Evolutionary conservation across 1,140 invertebrate species (phyloP).

Genomic region (Phenacoccus solenopsis): DNA sequence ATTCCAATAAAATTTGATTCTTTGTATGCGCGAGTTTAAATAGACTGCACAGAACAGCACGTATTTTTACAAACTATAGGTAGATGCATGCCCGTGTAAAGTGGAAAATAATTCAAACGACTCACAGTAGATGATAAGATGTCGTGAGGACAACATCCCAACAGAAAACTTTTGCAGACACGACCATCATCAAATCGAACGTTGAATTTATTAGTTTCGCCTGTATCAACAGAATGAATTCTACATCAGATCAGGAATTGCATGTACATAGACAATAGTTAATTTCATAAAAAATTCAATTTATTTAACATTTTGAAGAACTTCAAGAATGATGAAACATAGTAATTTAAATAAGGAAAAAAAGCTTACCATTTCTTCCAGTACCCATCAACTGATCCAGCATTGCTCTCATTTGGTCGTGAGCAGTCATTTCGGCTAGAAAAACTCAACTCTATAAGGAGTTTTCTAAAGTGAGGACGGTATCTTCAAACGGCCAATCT

Average conservation of each 20-base stretch:
- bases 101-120: conserved; percentile 29
- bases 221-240: conserved; percentile 38
- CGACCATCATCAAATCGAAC: conserved; percentile 88
- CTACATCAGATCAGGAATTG: neutral
- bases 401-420: conserved; percentile 97
- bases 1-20: too few species aligned
- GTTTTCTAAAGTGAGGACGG: too few species aligned
- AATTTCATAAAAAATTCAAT: conserved; percentile 7
- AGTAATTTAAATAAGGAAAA: too few species aligned
- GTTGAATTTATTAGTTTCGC: conserved; percentile 78
- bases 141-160: conserved; percentile 95
- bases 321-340: too few species aligned
- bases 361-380: conserved; percentile 83
- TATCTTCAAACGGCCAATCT: too few species aligned
- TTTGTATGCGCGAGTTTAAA: too few species aligned
- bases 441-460: too few species aligned
- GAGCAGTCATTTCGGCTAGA: conserved; percentile 95
- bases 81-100: too few species aligned
- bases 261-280: neutral
- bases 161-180: conserved; percentile 95
- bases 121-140: conserved; percentile 95
- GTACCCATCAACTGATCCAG: conserved; percentile 97
- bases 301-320: too few species aligned
- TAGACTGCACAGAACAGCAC: too few species aligned
- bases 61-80: too few species aligned